Evolutionary conservation across 2,113 vertebrate genomes (phyloP).

Genomic region (Danionella cerebrum): DNA sequence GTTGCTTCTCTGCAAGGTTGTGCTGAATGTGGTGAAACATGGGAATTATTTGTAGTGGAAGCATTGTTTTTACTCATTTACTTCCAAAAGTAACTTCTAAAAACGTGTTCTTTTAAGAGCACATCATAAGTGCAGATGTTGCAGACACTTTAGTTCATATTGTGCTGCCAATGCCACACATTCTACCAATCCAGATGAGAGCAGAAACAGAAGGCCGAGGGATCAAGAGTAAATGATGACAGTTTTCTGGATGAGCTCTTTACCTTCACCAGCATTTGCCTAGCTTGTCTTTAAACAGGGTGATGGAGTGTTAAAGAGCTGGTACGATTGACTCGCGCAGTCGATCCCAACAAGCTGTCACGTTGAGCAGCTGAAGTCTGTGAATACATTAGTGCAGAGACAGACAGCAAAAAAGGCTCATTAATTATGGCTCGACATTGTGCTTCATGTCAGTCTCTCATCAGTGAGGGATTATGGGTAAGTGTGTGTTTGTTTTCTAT

Average conservation of each 20-base stretch:
- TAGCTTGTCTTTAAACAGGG: background rate
- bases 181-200: too few species aligned
- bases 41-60: too few species aligned
- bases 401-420: constrained; percentile 14
- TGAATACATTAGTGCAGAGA: constrained; percentile 1
- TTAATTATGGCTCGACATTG: constrained; percentile 18
- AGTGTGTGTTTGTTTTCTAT: constrained; percentile 4
- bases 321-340: background rate
- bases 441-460: constrained; percentile 16
- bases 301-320: background rate
- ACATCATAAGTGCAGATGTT: too few species aligned
- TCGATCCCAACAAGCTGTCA: constrained; percentile 7
- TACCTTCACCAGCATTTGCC: background rate
- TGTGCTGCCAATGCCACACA: too few species aligned
- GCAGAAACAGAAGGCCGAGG: too few species aligned
- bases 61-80: too few species aligned
- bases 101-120: too few species aligned
- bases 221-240: background rate
- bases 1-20: too few species aligned
- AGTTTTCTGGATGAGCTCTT: background rate
- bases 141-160: too few species aligned
- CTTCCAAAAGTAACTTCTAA: too few species aligned
- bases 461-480: constrained; percentile 15
- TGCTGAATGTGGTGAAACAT: too few species aligned
- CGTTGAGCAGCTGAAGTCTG: background rate